Base-by-base conservation (phyloP, 2,888 invertebrate genomes). In the Synergus laeviventris region DNA sequence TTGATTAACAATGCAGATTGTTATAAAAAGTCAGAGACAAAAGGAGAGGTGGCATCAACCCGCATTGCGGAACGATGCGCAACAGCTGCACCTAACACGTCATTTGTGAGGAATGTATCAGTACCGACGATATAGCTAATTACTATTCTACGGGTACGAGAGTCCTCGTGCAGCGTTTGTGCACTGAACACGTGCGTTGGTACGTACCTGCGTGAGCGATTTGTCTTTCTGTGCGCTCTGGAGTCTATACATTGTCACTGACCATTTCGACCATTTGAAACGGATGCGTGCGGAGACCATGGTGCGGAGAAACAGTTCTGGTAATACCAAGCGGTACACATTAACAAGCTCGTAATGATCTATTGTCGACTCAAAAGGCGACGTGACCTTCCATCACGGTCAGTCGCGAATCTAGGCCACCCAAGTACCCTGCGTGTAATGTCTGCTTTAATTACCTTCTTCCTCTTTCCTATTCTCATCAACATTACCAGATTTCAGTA, bases 11-110 rank as follows among this genome's bases (percentile, higher is more conserved):
- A 70, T 70, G 70, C 70, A 70, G 70, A 70, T 70, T 70, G 70
- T 70, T 49, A 49, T 70, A 66, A 45, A 66, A 70, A 70, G 24
- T 24, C 49, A 45, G 31, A 49, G 70, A 70, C 70, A 70, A 70
- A 70, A 49, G 70, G n/a, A 70, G 49, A 70, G 77, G 75, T 79
- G 81, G 76, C 74, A 76, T 66, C 78, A 77, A 73, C 79, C 82
- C 81, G 81, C 81, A 82, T 82, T 81, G 82, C 82, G 82, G 82
- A 82, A 81, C 81, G 82, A 81, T 81, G 82, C 82, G 87, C 87
- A 86, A 88, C 89, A 89, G 89, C 89, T 89, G 90, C 89, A 86
- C 84, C 84, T 84, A 85, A 85, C 88, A 84, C 87, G 88, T 88
- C 88, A 89, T 87, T 88, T 86, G 86, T 85, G 84, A 84, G 85